Percentiles rank a stretch among this genome's conserved stretches.
Conservation (phyloP, 2,888 invertebrate genomes). For the Stramonita haemastoma region DNA sequence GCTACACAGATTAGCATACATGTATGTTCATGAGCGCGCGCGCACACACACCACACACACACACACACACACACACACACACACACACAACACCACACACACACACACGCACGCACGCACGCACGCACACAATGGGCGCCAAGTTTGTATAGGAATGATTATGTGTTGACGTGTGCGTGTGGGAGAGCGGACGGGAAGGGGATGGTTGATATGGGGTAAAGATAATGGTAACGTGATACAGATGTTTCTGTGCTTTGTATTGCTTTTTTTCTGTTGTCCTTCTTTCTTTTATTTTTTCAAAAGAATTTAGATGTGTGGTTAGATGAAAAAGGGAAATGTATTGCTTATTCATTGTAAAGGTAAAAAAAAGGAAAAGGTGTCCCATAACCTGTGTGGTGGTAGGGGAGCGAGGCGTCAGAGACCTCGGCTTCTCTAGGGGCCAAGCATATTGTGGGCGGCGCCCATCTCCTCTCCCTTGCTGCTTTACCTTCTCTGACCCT, state of each 20-base stretch:
- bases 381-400: too few relatives aligned
- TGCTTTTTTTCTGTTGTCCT: too few relatives aligned
- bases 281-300: background rate
- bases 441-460: too few relatives aligned
- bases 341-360: background rate
- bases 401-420: too few relatives aligned
- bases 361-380: too few relatives aligned
- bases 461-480: too few relatives aligned
- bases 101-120: constrained; percentile 20
- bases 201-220: background rate
- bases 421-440: too few relatives aligned
- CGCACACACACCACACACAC: background rate
- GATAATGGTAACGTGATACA: background rate
- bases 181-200: background rate
- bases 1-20: background rate
- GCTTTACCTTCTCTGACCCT: too few relatives aligned
- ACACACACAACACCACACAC: background rate
- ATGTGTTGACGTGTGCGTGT: background rate
- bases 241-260: background rate
- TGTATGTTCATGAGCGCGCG: background rate
- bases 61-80: constrained; percentile 13
- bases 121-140: background rate
- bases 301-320: background rate
- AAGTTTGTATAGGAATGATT: background rate
- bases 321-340: too few relatives aligned